phyloP scores from a whole-genome alignment of 1,140 invertebrate genomes.

The Drosophila ananassae region DNA sequence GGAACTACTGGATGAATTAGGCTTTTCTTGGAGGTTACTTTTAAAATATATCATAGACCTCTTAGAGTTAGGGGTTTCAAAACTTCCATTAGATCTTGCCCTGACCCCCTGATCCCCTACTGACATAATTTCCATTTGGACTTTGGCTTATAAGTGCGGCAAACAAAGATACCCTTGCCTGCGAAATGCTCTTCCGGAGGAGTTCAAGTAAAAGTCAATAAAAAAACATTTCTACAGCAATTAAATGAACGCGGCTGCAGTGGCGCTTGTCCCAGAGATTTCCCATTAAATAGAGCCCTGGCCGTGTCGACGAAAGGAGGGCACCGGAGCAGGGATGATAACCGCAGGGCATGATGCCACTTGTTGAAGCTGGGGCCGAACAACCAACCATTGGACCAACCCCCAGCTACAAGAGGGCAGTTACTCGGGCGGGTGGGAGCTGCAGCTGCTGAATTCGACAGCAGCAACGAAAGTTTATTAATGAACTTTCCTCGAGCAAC shows the following conservation, averaged over 20 bases:
- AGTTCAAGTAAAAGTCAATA: conserved; percentile 77
- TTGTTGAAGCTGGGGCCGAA: conserved; percentile 63
- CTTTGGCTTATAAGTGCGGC: neutral
- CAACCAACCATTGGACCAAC: no score
- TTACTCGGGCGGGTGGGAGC: neutral
- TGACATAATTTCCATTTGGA: neutral
- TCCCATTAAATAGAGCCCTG: conserved; percentile 72
- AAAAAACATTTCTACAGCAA: conserved; percentile 76
- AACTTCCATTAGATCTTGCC: no score
- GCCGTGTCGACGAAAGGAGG: conserved; percentile 39
- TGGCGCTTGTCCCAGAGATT: conserved; percentile 47
- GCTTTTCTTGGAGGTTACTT: no score
- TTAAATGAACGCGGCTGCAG: conserved; percentile 66
- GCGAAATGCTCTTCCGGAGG: conserved; percentile 24
- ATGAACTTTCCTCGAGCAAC: conserved; percentile 61
- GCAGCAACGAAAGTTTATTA: conserved; percentile 76
- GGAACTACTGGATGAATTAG: no score
- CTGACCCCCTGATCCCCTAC: neutral
- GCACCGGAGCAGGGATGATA: conserved; percentile 14
- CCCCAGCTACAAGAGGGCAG: no score
- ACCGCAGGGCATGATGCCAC: conserved; percentile 60
- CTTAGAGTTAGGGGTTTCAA: neutral
- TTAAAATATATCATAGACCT: no score
- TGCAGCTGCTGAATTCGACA: conserved; percentile 71
- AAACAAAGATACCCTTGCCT: neutral